These are phyloP conservation scores for Chondrilla cf. caribensis DNA, from an alignment of 37 sponge, comb jelly and placozoan genomes.

Conservation along the genomic window DNA sequence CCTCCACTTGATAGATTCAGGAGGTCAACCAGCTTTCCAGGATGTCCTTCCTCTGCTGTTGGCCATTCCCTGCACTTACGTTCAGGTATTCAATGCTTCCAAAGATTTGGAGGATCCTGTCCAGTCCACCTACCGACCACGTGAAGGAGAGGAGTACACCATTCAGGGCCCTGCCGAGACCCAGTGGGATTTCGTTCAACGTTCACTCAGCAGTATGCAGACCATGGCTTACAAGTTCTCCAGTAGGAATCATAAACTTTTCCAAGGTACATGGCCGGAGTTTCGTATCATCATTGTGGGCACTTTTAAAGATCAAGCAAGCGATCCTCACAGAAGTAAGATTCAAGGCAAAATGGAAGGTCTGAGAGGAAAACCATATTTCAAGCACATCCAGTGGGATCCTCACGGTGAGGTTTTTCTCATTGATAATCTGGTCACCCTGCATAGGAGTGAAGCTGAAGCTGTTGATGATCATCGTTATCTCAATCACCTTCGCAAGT, in stretches of 20 bases:
- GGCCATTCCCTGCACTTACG: not conserved
- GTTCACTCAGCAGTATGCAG: not conserved
- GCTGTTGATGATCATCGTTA: not conserved
- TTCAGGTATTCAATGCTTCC: conserved; percentile 4
- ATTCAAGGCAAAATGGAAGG: not conserved
- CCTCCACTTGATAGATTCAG: conserved; percentile 5
- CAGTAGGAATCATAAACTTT: not conserved
- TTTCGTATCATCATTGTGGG: not conserved
- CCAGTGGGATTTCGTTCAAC: not conserved
- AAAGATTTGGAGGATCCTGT: not conserved
- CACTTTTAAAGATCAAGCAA: not conserved
- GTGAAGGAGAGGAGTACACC: not conserved
- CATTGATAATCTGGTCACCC: not conserved
- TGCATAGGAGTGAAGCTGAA: not conserved
- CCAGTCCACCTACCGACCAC: not conserved
- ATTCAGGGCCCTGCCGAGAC: not conserved
- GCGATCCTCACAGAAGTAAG: not conserved
- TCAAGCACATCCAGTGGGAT: not conserved
- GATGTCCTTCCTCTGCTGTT: conserved; percentile 3
- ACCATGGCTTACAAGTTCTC: not conserved
- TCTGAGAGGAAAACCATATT: conserved; percentile 12
- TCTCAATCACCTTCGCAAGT: not conserved
- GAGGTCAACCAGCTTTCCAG: conserved; percentile 9
- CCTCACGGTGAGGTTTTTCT: not conserved
- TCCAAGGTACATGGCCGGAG: not conserved